Conservation (phyloP, 2,113 vertebrate genomes). For the Callithrix jacchus region DNA sequence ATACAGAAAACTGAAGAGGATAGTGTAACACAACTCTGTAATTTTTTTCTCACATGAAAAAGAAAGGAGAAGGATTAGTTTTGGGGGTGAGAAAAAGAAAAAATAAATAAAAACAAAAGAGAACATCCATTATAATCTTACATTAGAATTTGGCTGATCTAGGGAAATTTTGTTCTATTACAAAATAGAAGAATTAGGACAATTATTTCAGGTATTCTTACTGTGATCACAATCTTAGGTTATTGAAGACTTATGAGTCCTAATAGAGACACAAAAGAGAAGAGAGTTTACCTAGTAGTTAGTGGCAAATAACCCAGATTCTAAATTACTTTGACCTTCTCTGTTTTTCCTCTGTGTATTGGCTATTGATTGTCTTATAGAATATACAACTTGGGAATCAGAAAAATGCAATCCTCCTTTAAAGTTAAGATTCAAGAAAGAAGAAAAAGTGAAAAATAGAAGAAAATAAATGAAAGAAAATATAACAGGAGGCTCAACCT, state of each 20-base stretch:
- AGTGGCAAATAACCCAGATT: not conserved
- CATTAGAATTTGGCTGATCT: not conserved
- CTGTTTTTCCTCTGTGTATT: not conserved
- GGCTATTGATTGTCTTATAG: not conserved
- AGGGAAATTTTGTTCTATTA: not conserved
- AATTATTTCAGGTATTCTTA: not conserved
- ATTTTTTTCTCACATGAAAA: not conserved
- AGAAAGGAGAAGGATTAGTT: too few relatives aligned
- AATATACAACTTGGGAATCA: not conserved
- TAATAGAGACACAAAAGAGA: not conserved
- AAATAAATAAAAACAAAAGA: not conserved
- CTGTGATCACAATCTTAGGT: not conserved
- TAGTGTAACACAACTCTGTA: not conserved
- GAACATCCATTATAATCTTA: not conserved
- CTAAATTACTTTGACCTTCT: not conserved
- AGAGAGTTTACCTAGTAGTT: not conserved
- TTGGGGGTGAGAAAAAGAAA: too few relatives aligned
- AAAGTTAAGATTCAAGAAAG: constrained; percentile 5
- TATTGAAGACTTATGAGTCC: not conserved
- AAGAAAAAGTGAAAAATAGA: not conserved
- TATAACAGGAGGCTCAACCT: not conserved
- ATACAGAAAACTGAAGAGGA: not conserved
- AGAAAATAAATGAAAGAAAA: not conserved
- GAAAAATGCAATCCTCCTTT: not conserved
- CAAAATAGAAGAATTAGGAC: not conserved